These are phyloP conservation scores for Mustela nigripes DNA, from an alignment of 2,113 vertebrate species.

Conservation along the genomic window DNA sequence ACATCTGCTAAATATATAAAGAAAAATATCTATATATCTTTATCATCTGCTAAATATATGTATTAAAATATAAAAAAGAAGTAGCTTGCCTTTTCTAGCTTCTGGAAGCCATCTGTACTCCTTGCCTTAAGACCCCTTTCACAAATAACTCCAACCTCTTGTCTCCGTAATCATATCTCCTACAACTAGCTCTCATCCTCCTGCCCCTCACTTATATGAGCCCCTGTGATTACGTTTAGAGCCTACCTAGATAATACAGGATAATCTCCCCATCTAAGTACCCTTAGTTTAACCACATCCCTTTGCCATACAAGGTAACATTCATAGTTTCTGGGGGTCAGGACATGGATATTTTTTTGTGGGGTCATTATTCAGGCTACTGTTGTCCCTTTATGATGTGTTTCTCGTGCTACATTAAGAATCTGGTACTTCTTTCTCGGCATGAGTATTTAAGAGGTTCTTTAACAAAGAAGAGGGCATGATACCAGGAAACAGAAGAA, in stretches of 20 bases:
- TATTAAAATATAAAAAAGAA: background rate
- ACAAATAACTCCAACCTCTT: background rate
- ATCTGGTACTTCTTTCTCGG: background rate
- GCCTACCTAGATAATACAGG: constrained; percentile 21
- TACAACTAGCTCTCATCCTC: constrained; percentile 8
- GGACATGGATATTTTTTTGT: background rate
- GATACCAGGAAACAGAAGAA: background rate
- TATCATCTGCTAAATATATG: background rate
- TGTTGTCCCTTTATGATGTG: background rate
- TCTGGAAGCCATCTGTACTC: background rate
- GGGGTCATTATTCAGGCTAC: background rate
- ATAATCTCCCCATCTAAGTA: constrained; percentile 23
- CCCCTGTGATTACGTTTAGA: constrained; percentile 20
- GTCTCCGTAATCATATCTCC: constrained; percentile 19
- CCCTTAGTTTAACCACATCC: constrained; percentile 35
- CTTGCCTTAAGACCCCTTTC: background rate
- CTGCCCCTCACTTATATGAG: constrained; percentile 12
- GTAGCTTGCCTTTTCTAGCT: constrained; percentile 41
- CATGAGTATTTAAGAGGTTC: background rate
- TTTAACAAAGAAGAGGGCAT: background rate
- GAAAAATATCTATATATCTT: background rate
- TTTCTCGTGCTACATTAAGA: background rate
- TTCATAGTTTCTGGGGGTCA: background rate
- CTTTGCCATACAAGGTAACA: constrained; percentile 43
- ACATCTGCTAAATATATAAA: background rate